These are phyloP conservation scores for Charina bottae DNA, from an alignment of 2,113 vertebrate genomes.

Conservation along the genomic window DNA sequence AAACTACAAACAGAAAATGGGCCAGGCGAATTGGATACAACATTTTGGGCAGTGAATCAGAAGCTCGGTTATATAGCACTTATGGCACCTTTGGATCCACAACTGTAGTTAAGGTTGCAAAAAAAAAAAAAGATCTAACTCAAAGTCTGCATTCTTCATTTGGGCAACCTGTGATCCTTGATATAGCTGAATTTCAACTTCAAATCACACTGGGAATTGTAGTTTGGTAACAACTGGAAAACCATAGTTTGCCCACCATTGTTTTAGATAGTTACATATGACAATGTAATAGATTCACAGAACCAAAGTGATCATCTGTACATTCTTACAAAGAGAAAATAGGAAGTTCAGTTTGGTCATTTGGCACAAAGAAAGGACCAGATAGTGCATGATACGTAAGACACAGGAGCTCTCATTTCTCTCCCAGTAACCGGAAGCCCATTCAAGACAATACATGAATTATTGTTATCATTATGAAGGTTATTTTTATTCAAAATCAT, in stretches of 20 bases:
- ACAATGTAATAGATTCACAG: neutral
- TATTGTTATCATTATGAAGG: neutral
- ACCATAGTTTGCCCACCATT: neutral
- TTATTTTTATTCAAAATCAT: neutral
- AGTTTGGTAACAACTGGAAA: neutral
- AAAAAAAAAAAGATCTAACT: neutral
- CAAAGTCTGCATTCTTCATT: neutral
- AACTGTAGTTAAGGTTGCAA: neutral
- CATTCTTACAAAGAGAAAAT: neutral
- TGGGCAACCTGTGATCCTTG: neutral
- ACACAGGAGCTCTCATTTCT: neutral
- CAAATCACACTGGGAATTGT: no score
- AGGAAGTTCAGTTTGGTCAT: neutral
- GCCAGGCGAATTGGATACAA: conserved; percentile 30
- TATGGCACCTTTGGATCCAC: neutral
- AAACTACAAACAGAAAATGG: conserved; percentile 38
- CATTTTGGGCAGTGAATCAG: neutral
- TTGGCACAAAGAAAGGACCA: neutral
- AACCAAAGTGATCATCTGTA: neutral
- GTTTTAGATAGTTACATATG: neutral
- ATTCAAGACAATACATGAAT: neutral
- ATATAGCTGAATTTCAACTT: neutral
- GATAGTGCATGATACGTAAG: neutral
- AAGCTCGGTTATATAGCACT: neutral
- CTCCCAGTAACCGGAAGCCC: neutral